Evolutionary conservation across 2,797 vertebrate species (phyloP).

Genomic region (Acanthis flammea): DNA sequence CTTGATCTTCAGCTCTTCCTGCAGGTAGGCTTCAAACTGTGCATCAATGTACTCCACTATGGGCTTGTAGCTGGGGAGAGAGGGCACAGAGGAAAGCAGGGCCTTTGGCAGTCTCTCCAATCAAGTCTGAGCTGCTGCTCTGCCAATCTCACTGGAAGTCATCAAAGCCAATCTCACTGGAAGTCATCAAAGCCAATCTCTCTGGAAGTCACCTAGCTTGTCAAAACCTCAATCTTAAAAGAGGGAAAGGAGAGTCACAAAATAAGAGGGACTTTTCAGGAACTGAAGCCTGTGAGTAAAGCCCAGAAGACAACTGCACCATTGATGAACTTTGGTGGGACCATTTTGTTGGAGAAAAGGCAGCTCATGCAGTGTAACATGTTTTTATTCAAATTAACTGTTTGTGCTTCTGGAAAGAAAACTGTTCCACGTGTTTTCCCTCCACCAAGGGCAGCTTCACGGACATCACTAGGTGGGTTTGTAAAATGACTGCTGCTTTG

Average conservation of each 20-base stretch:
- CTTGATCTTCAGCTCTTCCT: conserved; percentile 83
- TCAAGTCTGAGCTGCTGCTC: background rate
- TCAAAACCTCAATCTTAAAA: background rate
- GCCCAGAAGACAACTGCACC: background rate
- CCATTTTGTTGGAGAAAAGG: background rate
- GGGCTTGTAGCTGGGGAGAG: conserved; percentile 76
- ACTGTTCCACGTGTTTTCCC: background rate
- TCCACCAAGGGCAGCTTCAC: background rate
- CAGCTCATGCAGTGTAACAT: background rate
- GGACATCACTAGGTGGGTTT: background rate
- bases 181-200: background rate
- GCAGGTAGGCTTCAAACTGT: conserved; percentile 82
- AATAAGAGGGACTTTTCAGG: background rate
- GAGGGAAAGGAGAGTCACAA: background rate
- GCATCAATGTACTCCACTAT: conserved; percentile 85
- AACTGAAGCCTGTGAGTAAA: background rate
- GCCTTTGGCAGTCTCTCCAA: background rate
- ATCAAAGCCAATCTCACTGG: background rate
- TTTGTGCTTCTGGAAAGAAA: background rate
- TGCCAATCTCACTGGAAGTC: background rate
- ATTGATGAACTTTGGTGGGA: background rate
- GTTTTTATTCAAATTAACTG: background rate
- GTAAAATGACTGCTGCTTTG: background rate
- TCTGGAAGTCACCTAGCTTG: background rate
- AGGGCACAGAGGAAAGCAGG: background rate